These are phyloP conservation scores for Tigriopus japonicus DNA, from an alignment of 1,140 invertebrate genomes.

Conservation along the genomic window DNA sequence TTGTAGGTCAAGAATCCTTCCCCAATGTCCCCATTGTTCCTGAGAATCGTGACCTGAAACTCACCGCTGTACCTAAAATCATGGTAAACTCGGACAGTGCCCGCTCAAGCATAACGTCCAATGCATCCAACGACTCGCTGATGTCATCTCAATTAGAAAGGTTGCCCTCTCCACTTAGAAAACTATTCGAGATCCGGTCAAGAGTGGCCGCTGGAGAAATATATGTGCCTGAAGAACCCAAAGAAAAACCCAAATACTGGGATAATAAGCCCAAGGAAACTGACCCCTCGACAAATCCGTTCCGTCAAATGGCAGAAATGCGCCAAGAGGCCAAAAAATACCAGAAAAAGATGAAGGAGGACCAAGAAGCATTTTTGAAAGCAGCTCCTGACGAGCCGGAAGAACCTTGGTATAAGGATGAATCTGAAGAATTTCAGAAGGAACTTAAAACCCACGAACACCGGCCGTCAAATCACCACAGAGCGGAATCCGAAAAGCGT, in stretches of 20 bases:
- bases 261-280: background rate
- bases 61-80: no score
- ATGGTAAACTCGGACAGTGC: no score
- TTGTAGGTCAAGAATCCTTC: no score
- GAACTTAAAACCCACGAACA: background rate
- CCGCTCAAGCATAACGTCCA: no score
- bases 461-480: conserved; percentile 1
- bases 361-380: background rate
- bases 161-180: background rate
- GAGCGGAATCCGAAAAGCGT: background rate
- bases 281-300: background rate
- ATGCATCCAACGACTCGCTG: no score
- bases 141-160: background rate
- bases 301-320: conserved; percentile 3
- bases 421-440: background rate
- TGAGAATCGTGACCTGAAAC: no score
- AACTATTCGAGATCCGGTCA: conserved; percentile 3
- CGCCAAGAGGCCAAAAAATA: background rate
- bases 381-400: background rate
- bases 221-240: conserved; percentile 1
- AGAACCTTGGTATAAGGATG: conserved; percentile 10
- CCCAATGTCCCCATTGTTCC: no score
- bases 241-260: conserved; percentile 10
- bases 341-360: background rate
- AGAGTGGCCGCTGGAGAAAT: background rate